Evolutionary conservation across 2,113 vertebrate species (phyloP), one percentile per base, ranked within the genome.

Genomic region (Ceuthmochares aereus): DNA sequence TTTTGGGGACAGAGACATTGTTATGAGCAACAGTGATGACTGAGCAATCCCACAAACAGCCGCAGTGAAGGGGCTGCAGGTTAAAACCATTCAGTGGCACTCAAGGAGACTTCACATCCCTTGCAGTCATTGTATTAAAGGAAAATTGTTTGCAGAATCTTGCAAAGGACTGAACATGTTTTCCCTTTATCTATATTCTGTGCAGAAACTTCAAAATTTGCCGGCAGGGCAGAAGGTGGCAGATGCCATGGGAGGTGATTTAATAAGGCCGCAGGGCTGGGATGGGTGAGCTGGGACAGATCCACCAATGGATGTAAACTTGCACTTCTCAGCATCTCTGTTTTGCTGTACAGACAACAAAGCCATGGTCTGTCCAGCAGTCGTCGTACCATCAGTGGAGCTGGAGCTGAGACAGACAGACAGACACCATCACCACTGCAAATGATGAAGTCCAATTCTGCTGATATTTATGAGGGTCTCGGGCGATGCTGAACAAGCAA

Each of bases 371-470:
- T 18, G 4, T 30, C 14, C 51, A 34, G 23, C 45, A 8, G 29
- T 4, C 1, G n/a, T 7, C 2, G 8, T 2, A 2, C 34, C 5
- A 1, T 45, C 5, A 15, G 22, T 25, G 42, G 12, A 36, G 30
- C 30, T 42, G n/a, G 13, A 21, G n/a, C 37, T 26, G 47, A 25
- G 37, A 42, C 36, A 18, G 43, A 51, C 18, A 10, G 43, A 58
- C 18, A 13, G 18, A 47, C 45, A 43, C 11, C 42, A 40, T 23
- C n/a, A 7, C 26, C 32, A 10, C 52, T 45, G 43, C 62, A 22
- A 29, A 58, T 3, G 9, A 34, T 7, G 14, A 47, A 40, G 75
- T 20, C 40, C 34, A 11, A 30, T 13, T 45, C 49, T 25, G 43
- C 58, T 25, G 69, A 47, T 4, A 4, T 30, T 62, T 37, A 63